Conservation (phyloP, 2,113 vertebrate species). For the Hoplias malabaricus region DNA sequence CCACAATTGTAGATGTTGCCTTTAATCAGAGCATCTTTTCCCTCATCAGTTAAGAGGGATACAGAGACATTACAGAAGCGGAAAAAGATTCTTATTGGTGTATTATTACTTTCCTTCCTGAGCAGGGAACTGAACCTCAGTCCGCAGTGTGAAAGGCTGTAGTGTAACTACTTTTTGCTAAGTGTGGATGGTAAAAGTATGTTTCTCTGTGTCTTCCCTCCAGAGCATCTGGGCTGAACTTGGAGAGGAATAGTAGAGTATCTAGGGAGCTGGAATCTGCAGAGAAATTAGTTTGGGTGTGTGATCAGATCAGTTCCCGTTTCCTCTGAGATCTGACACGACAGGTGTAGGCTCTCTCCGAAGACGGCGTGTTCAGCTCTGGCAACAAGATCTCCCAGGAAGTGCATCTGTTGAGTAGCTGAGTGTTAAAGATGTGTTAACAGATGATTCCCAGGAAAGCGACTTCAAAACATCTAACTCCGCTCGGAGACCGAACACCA, state of each 20-base stretch:
- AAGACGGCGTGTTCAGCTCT: neutral
- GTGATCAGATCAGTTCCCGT: neutral
- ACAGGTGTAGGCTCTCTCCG: neutral
- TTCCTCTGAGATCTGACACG: neutral
- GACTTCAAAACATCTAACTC: neutral
- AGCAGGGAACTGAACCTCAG: too few relatives aligned
- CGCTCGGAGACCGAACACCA: neutral
- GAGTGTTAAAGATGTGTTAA: constrained; percentile 48
- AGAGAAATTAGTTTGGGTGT: neutral
- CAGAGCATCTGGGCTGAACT: neutral
- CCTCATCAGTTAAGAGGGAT: too few relatives aligned
- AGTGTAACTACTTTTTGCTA: neutral
- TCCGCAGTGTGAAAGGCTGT: too few relatives aligned
- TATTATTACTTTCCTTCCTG: too few relatives aligned
- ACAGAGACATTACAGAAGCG: too few relatives aligned
- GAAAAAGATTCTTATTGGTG: too few relatives aligned
- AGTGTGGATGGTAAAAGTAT: neutral
- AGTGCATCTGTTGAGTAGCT: constrained; percentile 21
- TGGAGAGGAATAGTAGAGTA: neutral
- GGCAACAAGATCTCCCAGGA: neutral
- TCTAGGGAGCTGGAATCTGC: neutral
- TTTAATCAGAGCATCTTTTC: too few relatives aligned
- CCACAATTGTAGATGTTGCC: too few relatives aligned
- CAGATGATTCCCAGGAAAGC: constrained; percentile 32
- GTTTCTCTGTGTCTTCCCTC: neutral